Percentiles rank a stretch among this genome's conserved stretches.
These are phyloP conservation scores for Oreochromis grahami DNA, from an alignment of 2,797 vertebrate genomes.

Conservation along the genomic window DNA sequence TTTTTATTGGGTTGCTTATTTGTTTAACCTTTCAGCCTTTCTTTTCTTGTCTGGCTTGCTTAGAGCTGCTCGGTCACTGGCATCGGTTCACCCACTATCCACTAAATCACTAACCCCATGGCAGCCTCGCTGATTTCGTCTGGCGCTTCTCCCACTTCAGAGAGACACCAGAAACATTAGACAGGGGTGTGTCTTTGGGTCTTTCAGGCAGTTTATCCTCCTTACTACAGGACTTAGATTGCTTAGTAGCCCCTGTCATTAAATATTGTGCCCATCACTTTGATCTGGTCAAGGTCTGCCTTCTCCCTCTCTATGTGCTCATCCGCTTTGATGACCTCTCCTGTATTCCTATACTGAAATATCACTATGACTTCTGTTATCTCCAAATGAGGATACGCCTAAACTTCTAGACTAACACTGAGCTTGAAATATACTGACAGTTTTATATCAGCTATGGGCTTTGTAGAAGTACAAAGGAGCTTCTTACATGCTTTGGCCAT, in stretches of 20 bases:
- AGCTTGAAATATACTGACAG: slow-evolving; percentile 48
- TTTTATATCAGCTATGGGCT: slow-evolving; percentile 50
- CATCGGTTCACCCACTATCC: not conserved
- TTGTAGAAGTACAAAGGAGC: slow-evolving; percentile 41
- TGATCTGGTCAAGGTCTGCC: slow-evolving; percentile 62
- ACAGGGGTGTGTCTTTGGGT: slow-evolving; percentile 17
- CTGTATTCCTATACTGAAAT: slow-evolving; percentile 29
- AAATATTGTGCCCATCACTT: slow-evolving; percentile 46
- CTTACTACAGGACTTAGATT: slow-evolving; percentile 33
- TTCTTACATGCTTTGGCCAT: not conserved
- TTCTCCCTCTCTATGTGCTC: slow-evolving; percentile 20
- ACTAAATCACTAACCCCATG: slow-evolving; percentile 23
- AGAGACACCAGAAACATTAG: slow-evolving; percentile 32
- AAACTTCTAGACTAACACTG: slow-evolving; percentile 5
- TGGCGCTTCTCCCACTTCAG: slow-evolving; percentile 41
- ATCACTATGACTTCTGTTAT: slow-evolving; percentile 27
- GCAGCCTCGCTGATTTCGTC: not conserved
- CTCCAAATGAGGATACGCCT: slow-evolving; percentile 26
- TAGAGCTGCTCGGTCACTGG: slow-evolving; percentile 1
- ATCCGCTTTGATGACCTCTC: slow-evolving; percentile 13
- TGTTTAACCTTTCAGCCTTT: slow-evolving; percentile 16
- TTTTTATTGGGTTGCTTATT: slow-evolving; percentile 37
- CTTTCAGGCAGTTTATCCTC: slow-evolving; percentile 43
- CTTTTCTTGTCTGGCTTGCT: not conserved
- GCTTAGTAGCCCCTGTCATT: slow-evolving; percentile 31